Conservation (phyloP, 2,113 vertebrate genomes). For the Harpagus bidentatus region DNA sequence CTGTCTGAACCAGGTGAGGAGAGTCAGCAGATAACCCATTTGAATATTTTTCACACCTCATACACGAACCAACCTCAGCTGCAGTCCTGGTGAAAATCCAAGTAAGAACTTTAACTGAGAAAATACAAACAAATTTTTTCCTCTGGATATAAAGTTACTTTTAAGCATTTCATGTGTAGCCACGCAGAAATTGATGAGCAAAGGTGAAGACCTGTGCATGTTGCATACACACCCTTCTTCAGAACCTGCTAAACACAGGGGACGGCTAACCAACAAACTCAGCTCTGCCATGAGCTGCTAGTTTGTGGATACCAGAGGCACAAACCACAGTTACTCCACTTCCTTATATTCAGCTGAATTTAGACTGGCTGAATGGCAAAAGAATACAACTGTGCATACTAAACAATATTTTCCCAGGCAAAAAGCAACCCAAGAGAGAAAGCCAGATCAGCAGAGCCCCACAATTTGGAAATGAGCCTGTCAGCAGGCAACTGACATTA, state of each 20-base stretch:
- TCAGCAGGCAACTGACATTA: neutral
- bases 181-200: neutral
- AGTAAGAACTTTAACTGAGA: neutral
- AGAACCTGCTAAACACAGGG: accelerated
- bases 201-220: neutral
- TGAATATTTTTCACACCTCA: neutral
- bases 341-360: neutral
- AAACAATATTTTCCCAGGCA: neutral
- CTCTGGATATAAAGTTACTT: neutral
- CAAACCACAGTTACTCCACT: neutral
- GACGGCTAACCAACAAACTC: neutral
- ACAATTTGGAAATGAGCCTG: neutral
- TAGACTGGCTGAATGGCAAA: neutral
- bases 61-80: neutral
- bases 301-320: neutral
- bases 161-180: neutral
- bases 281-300: neutral
- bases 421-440: neutral
- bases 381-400: neutral
- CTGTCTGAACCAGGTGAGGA: neutral
- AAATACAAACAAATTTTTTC: neutral
- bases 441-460: neutral
- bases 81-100: neutral
- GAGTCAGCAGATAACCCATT: neutral
- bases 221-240: neutral